These are phyloP conservation scores for Eulacestoma nigropectus DNA, from an alignment of 2,113 vertebrate species.

Conservation along the genomic window DNA sequence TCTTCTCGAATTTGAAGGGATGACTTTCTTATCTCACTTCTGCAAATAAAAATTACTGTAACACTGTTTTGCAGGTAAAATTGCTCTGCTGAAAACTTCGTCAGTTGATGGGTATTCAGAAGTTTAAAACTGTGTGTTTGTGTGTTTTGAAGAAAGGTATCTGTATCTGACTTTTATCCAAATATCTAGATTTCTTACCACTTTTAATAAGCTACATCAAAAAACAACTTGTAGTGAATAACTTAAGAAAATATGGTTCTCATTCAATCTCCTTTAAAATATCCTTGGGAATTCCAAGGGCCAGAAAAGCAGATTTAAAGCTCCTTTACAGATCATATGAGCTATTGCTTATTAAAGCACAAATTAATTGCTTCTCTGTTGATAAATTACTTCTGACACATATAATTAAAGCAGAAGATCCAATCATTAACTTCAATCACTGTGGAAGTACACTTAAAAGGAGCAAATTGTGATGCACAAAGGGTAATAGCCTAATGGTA, in stretches of 20 bases:
- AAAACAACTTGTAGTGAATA: not conserved
- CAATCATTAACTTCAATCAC: conserved; percentile 35
- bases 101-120: not conserved
- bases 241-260: not conserved
- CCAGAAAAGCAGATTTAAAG: not conserved
- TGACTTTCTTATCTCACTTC: not conserved
- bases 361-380: conserved; percentile 52
- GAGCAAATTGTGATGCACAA: not conserved
- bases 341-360: conserved; percentile 43
- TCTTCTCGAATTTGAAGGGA: not conserved
- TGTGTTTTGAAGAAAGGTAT: not conserved
- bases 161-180: not conserved
- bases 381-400: conserved; percentile 61
- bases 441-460: conserved; percentile 8
- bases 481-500: not conserved
- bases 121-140: not conserved
- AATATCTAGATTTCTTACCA: not conserved
- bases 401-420: conserved; percentile 44
- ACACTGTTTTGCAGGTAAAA: not conserved
- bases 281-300: not conserved
- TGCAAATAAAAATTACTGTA: not conserved
- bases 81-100: not conserved
- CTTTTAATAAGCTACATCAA: not conserved
- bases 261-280: not conserved
- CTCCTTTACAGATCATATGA: conserved; percentile 12